Evolutionary conservation across 2,113 vertebrate species (phyloP), one percentile per base, ranked within the genome.

Genomic region (Suncus etruscus): DNA sequence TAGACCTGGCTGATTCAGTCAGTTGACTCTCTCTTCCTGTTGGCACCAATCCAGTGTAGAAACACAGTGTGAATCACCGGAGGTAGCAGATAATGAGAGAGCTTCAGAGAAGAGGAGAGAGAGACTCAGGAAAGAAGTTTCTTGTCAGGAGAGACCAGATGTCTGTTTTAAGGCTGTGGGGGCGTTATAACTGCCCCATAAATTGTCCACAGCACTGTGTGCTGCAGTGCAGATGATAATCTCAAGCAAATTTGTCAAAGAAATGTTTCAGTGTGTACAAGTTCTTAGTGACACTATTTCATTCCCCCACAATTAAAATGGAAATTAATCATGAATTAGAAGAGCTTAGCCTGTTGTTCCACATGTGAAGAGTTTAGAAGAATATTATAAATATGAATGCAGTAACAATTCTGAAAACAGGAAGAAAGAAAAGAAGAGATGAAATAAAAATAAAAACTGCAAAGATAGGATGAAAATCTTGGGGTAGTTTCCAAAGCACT

Each of bases 51-150:
- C 77, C 58, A 76, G 45, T 72, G 47, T 80, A 81, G 54, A 14
- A 39, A 39, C 39, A 76, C 51, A 77, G 11, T 2, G 79, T 91
- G 65, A 91, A 75, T 94, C 88, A 89, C 61, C 73, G 74, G 47
- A 29, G 31, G 70, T 65, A 80, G 32, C 32, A 91, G 39, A 51
- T 63, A 77, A 77, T 66, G 50, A 39, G 65, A 69, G 69, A 84
- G n/a, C 27, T 90, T 73, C 61, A 32, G 82, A 51, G 27, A 45
- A 70, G 68, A 16, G 39, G 82, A 50, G 29, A 91, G 24, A 58
- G 12, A 39, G 39, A 39, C 39, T 15, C 70, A 70, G 48, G 51
- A 81, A 78, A 68, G 86, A 83, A 80, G 74, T n/a, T 54, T 82
- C 80, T 66, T 22, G 11, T 31, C 29, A 45, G 58, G 61, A 73